Conservation (phyloP, 2,888 invertebrate species). For the Mythimna ferrago region DNA sequence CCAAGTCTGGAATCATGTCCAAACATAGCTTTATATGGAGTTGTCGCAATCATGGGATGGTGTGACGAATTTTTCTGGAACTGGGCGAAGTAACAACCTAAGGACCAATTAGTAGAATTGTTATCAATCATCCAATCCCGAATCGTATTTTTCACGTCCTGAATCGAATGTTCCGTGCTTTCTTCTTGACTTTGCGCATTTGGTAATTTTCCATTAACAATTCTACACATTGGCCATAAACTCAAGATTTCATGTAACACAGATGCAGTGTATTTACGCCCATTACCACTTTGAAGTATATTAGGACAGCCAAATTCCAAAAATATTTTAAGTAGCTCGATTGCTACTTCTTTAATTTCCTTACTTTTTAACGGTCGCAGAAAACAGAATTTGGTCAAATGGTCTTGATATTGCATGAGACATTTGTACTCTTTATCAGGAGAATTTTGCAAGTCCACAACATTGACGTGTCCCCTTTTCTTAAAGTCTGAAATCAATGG, state of each 20-base stretch:
- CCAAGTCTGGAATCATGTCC: slow-evolving; percentile 56
- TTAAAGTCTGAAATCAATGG: slow-evolving; percentile 69
- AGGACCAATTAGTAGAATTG: slow-evolving; percentile 65
- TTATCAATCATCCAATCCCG: slow-evolving; percentile 67
- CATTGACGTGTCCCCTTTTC: slow-evolving; percentile 68
- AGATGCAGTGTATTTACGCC: slow-evolving; percentile 50
- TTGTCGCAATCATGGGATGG: slow-evolving; percentile 56
- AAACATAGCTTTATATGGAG: slow-evolving; percentile 67
- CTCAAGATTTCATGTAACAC: slow-evolving; percentile 53
- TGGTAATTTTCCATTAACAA: slow-evolving; percentile 51
- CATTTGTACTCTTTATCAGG: slow-evolving; percentile 71
- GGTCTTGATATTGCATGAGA: slow-evolving; percentile 71
- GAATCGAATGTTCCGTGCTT: slow-evolving; percentile 52
- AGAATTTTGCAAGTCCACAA: slow-evolving; percentile 57
- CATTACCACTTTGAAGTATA: slow-evolving; percentile 51
- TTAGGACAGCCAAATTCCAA: slow-evolving; percentile 51
- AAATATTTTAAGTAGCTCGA: slow-evolving; percentile 65
- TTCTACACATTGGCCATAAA: slow-evolving; percentile 58
- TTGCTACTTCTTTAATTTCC: slow-evolving; percentile 67
- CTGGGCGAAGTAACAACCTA: slow-evolving; percentile 66
- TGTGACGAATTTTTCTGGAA: slow-evolving; percentile 63
- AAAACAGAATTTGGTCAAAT: slow-evolving; percentile 69
- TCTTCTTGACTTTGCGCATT: slow-evolving; percentile 39
- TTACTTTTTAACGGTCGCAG: slow-evolving; percentile 65
- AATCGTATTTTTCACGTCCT: slow-evolving; percentile 67